These are phyloP conservation scores for Junco hyemalis DNA, from an alignment of 2,113 vertebrate genomes.

Conservation along the genomic window DNA sequence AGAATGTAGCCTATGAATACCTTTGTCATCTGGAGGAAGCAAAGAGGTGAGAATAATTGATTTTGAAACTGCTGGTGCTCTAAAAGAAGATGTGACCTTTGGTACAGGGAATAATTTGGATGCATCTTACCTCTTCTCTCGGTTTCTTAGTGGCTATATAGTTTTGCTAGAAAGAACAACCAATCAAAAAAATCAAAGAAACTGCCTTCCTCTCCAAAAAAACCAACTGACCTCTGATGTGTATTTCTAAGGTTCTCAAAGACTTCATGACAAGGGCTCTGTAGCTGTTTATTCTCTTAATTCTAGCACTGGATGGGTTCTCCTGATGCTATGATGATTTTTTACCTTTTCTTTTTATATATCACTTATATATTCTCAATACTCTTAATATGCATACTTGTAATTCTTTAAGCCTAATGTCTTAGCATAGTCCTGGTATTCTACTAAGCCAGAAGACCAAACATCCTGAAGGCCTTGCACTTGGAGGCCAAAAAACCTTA, in stretches of 20 bases:
- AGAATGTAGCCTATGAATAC: slow-evolving; percentile 98
- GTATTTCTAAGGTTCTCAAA: neutral
- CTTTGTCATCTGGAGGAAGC: slow-evolving; percentile 98
- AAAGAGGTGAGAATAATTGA: slow-evolving; percentile 82
- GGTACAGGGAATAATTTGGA: neutral
- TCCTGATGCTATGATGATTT: neutral
- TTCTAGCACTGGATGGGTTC: neutral
- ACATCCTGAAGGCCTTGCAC: neutral
- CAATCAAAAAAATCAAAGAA: neutral
- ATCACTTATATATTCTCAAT: neutral
- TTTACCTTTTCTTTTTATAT: neutral
- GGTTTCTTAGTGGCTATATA: neutral
- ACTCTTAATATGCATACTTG: neutral
- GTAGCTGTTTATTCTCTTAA: neutral
- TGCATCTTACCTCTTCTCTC: neutral
- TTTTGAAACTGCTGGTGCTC: neutral
- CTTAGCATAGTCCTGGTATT: neutral
- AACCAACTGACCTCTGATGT: fast-evolving
- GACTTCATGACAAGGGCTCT: neutral
- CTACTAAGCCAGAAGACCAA: neutral
- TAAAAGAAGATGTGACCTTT: neutral
- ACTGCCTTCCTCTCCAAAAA: neutral
- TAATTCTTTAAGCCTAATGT: neutral
- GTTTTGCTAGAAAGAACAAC: neutral
- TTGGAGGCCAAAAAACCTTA: neutral